These are phyloP conservation scores for Ditula angustiorana DNA, from an alignment of 2,888 invertebrate genomes.

Conservation along the genomic window DNA sequence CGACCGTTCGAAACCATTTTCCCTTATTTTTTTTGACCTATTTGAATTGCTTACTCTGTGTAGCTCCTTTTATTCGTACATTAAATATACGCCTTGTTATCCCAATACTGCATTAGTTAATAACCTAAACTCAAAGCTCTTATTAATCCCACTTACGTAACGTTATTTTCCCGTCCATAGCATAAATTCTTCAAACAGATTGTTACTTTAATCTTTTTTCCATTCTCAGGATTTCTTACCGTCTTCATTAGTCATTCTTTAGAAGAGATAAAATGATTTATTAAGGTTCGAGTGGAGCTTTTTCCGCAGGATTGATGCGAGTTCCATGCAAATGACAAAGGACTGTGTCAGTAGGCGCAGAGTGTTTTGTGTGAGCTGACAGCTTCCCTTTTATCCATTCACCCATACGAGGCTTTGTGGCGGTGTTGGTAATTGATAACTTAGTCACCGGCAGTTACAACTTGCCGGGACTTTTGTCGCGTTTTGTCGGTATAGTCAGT, in stretches of 20 bases:
- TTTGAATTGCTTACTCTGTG: too few relatives aligned
- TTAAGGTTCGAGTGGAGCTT: conserved; percentile 56
- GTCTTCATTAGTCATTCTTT: conserved; percentile 75
- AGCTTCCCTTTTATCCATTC: conserved; percentile 13
- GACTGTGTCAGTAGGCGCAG: conserved; percentile 43
- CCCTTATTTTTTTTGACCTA: too few relatives aligned
- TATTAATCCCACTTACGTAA: background rate
- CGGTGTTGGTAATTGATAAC: conserved; percentile 19
- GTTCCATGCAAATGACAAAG: conserved; percentile 59
- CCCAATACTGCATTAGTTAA: background rate
- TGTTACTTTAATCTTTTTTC: conserved; percentile 70
- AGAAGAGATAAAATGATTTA: conserved; percentile 76
- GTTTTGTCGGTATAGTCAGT: background rate
- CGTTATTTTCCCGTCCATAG: conserved; percentile 36
- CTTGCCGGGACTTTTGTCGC: background rate
- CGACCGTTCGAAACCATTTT: too few relatives aligned
- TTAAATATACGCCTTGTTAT: too few relatives aligned
- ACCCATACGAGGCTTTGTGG: conserved; percentile 25
- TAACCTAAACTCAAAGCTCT: background rate
- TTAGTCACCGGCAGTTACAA: background rate
- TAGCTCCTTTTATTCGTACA: too few relatives aligned
- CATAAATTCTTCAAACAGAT: conserved; percentile 61
- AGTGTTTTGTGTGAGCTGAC: conserved; percentile 41
- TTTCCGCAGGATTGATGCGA: conserved; percentile 58
- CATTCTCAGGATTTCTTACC: conserved; percentile 58